A percentile compares a stretch with the other conserved stretches of the same genome.
Conservation (phyloP, 2,888 invertebrate species). For the Colletes collaris region DNA sequence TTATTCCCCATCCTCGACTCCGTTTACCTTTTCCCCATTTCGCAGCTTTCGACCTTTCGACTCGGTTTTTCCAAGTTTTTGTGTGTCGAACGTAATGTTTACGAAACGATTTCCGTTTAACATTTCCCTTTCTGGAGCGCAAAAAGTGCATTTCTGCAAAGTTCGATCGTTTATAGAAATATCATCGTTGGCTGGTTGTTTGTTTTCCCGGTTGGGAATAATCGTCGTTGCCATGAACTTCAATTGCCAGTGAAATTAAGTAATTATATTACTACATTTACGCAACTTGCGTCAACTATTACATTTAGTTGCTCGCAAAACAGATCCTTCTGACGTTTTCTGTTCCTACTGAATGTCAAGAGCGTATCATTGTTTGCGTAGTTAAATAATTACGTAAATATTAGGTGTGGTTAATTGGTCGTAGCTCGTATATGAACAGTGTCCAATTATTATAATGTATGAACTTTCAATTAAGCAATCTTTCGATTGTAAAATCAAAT, state of each 20-base stretch:
- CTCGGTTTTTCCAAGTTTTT: neutral
- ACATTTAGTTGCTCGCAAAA: neutral
- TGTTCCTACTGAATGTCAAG: too few species aligned
- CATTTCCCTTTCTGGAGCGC: neutral
- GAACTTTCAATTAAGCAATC: too few species aligned
- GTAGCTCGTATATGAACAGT: too few species aligned
- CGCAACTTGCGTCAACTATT: conserved; percentile 12
- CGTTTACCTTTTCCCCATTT: too few species aligned
- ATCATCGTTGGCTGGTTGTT: neutral
- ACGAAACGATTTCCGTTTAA: neutral
- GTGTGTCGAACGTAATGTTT: conserved; percentile 1
- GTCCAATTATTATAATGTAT: too few species aligned
- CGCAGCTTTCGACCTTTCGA: neutral
- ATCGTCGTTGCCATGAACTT: neutral
- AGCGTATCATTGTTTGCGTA: too few species aligned
- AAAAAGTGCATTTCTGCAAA: neutral
- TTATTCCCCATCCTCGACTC: too few species aligned
- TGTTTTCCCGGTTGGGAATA: neutral
- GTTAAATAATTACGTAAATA: too few species aligned
- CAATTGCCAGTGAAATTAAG: neutral
- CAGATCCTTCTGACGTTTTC: neutral
- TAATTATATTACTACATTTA: neutral
- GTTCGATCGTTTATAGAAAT: neutral
- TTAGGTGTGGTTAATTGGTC: too few species aligned
- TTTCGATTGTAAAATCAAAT: too few species aligned